These are phyloP conservation scores for Cardiocondyla obscurior DNA, from an alignment of 1,140 invertebrate species.

Conservation along the genomic window DNA sequence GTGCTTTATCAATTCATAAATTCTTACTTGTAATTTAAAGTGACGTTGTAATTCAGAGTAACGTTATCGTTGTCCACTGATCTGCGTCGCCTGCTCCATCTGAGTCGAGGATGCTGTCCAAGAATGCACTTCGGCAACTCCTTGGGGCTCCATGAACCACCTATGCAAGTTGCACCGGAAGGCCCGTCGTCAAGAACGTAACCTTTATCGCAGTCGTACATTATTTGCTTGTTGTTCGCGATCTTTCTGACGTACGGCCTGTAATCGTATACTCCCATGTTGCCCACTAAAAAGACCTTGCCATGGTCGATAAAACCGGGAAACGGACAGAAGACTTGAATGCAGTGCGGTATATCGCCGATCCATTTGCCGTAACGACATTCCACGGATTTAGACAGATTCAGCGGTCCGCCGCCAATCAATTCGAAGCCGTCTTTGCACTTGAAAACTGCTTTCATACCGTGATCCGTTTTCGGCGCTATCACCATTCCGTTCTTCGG, in stretches of 20 bases:
- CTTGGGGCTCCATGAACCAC: constrained; percentile 93
- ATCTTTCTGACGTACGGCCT: constrained; percentile 96
- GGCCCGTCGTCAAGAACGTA: constrained; percentile 94
- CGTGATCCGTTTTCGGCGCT: constrained; percentile 97
- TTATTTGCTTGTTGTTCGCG: constrained; percentile 97
- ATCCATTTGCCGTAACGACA: constrained; percentile 98
- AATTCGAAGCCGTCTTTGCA: constrained; percentile 96
- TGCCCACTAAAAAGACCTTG: constrained; percentile 96
- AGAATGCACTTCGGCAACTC: constrained; percentile 90
- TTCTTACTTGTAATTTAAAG: constrained; percentile 63
- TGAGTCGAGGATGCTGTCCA: constrained; percentile 92
- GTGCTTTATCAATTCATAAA: neutral
- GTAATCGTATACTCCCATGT: constrained; percentile 99
- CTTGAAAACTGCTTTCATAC: constrained; percentile 95
- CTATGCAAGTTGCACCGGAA: constrained; percentile 95
- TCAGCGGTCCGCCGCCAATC: constrained; percentile 85
- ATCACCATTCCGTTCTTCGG: constrained; percentile 97
- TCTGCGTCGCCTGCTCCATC: constrained; percentile 89
- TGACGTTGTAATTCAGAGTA: constrained; percentile 61
- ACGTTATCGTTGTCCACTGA: constrained; percentile 82
- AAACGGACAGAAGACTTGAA: constrained; percentile 95
- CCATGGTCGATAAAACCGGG: constrained; percentile 96
- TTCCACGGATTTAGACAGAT: constrained; percentile 86
- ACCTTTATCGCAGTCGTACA: constrained; percentile 97
- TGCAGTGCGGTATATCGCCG: constrained; percentile 92